A percentile compares a stretch with the other conserved stretches of the same genome.
Evolutionary conservation across 2,888 invertebrate genomes (phyloP).

Genomic region (Podabrus alpinus): DNA sequence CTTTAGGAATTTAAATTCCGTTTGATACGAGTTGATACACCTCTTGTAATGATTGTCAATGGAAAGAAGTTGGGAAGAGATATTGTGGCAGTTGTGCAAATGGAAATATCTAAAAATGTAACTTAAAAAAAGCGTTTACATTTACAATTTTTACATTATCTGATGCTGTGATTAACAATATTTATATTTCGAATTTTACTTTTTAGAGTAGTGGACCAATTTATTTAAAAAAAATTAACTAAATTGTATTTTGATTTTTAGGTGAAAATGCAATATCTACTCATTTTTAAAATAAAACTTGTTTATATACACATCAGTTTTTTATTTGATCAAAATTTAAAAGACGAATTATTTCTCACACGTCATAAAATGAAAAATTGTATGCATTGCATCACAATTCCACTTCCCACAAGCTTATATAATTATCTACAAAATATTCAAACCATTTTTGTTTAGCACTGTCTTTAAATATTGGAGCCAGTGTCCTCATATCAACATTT

Average conservation of each 20-base stretch:
- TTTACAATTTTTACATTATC: conserved; percentile 1
- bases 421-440: conserved; percentile 86
- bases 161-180: conserved; percentile 18
- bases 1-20: conserved; percentile 73
- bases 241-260: conserved; percentile 3
- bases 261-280: background rate
- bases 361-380: too few species aligned
- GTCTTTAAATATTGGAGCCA: conserved; percentile 79
- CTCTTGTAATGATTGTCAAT: conserved; percentile 74
- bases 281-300: background rate
- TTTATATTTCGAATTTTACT: conserved; percentile 2
- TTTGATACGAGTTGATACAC: conserved; percentile 79
- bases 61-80: conserved; percentile 71
- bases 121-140: conserved; percentile 47
- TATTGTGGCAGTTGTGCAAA: conserved; percentile 67
- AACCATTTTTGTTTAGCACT: conserved; percentile 79
- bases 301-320: background rate
- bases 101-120: conserved; percentile 68
- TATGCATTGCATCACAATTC: conserved; percentile 71
- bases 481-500: conserved; percentile 78
- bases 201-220: conserved; percentile 36
- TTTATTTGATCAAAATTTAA: background rate
- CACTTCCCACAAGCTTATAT: conserved; percentile 87
- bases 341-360: too few species aligned
- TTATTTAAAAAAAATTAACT: conserved; percentile 19